Conservation (phyloP, 2,888 invertebrate species). For the Ophion slaviceki region DNA sequence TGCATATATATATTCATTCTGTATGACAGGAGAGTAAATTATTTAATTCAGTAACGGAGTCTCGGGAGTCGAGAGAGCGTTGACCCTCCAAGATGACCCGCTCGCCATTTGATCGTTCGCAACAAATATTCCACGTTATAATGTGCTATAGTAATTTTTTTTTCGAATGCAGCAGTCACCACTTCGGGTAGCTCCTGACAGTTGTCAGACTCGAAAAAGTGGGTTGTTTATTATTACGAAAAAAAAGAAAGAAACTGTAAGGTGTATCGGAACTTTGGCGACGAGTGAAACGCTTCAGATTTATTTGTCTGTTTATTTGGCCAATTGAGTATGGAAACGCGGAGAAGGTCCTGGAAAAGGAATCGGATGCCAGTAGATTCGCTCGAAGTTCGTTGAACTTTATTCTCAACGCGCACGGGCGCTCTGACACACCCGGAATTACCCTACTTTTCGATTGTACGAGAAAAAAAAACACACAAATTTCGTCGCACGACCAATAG, state of each 20-base stretch:
- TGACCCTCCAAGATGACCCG: constrained; percentile 8
- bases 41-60: constrained; percentile 27
- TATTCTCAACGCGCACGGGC: not conserved
- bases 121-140: not conserved
- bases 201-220: no score
- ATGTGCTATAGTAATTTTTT: not conserved
- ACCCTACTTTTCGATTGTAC: constrained; percentile 20
- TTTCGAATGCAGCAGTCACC: not conserved
- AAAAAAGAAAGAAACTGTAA: no score
- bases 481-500: no score
- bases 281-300: not conserved
- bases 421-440: not conserved
- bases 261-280: no score
- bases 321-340: not conserved
- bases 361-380: not conserved
- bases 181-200: no score
- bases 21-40: not conserved
- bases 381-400: not conserved
- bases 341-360: not conserved
- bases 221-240: no score
- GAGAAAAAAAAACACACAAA: no score
- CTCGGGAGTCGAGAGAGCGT: not conserved
- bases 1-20: no score
- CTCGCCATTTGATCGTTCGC: not conserved
- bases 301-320: not conserved